Evolutionary conservation across 2,888 invertebrate genomes (phyloP), one percentile per base, ranked within the genome.

Genomic region (Hemistola chrysoprasaria): DNA sequence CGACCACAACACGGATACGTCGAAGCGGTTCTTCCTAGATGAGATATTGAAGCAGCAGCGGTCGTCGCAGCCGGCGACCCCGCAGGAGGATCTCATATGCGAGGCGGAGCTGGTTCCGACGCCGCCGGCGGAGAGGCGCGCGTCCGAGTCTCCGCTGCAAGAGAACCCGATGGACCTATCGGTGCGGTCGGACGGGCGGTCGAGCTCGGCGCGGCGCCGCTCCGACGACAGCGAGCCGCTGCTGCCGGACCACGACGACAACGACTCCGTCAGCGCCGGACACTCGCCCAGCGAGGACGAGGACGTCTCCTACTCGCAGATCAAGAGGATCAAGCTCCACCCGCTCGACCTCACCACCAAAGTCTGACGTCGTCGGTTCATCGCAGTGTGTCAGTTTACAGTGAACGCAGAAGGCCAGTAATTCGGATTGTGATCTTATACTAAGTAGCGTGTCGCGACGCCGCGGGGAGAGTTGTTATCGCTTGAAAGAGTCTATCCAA

Each of bases 111-210:
- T 73, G 49, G 85, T 73, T 33, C 83, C 71, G 23, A 85, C 78
- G 40, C 87, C 78, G n/a, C 85, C 76, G 5, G 79, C 72, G 26
- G 89, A 79, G 47, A 65, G 88, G 46, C 73, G 83, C 55, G 77
- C 82, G 0, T 87, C 88, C 0, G 91, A 92, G 27, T 92, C 92
- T 5, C 92, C 85, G 0, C 53, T 91, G 0, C 94, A 95, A 67
- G 95, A 95, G 53, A 92, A 93, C 65, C 95, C 95, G 1, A 95
- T 95, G 72, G 95, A 95, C 68, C 78, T 95, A 50, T 95, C 95
- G 22, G 93, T 95, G 83, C 94, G 93, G 62, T 90, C 92, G 0
- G 90, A 90, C 10, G 93, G 93, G 26, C 85, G 91, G 42, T 87
- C 84, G 11, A 88, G 88, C 56, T 84, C 90, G 0, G 87, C 86